Conservation (phyloP, 2,113 vertebrate species). For the Cercocebus atys region DNA sequence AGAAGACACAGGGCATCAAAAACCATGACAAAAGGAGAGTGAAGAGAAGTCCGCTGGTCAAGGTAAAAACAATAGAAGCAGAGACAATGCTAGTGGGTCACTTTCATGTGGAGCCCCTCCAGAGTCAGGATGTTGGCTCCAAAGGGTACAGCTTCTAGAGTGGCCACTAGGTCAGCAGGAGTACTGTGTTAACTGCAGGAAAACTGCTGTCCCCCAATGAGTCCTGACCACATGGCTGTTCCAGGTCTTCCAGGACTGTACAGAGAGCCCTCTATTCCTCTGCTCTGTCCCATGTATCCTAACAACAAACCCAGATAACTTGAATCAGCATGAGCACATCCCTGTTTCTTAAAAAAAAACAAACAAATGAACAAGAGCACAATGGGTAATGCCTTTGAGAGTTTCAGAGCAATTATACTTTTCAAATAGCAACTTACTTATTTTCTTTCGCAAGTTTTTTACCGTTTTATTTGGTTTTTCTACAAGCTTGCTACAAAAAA, state of each 20-base stretch:
- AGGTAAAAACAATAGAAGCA: not conserved
- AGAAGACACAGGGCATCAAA: not conserved
- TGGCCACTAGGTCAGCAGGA: no score
- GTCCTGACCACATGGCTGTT: not conserved
- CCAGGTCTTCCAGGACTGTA: not conserved
- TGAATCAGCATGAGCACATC: not conserved
- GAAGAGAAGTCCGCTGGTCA: not conserved
- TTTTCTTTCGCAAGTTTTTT: not conserved
- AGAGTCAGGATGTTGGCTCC: not conserved
- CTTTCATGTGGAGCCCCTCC: not conserved
- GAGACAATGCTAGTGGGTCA: not conserved
- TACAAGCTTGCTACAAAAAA: not conserved
- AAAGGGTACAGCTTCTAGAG: no score
- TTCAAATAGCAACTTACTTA: not conserved
- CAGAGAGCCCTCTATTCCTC: not conserved
- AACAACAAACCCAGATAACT: not conserved
- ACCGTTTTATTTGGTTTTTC: not conserved
- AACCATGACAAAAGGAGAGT: not conserved
- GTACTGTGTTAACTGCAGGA: not conserved
- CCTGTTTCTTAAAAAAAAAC: not conserved
- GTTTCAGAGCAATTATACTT: not conserved
- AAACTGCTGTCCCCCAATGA: no score
- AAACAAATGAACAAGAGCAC: not conserved
- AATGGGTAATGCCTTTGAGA: not conserved
- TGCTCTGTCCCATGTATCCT: not conserved